Evolutionary conservation across 2,888 invertebrate species (phyloP), one percentile per base, ranked within the genome.

Genomic region (Subacronicta megacephala): DNA sequence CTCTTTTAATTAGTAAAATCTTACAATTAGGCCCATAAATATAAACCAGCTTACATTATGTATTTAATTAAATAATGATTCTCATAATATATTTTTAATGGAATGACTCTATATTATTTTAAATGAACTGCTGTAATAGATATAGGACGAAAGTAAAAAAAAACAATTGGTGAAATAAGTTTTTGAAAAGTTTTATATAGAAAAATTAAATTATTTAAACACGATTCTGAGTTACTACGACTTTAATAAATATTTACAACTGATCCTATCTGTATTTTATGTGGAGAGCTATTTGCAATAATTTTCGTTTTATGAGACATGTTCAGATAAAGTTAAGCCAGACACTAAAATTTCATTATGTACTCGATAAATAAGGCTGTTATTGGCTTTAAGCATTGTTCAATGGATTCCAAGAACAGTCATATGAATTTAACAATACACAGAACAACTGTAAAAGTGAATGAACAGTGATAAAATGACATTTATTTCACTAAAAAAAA

Each of bases 21-120:
- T 61, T 77, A 72, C 17, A 58, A 10, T 71, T 80, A 80, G 80
- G 80, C 80, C 80, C 46, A 49, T 67, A 61, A 60, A 41, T 63
- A 65, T 51, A 68, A 52, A 64, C 64, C 46, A 44, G 35, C 62
- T 45, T 58, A 64, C 42, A 31, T 53, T 60, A 70, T 15, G 23
- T 64, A 44, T 56, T 45, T 45, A 51, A 67, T 49, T n/a, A 56
- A 26, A 65, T 37, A 59, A 54, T 70, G 64, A 75, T 49, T 67
- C 54, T 49, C 61, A 66, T 53, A n/a, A 44, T 58, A 50, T 61
- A 60, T 41, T 59, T 47, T 1, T 20, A n/a, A 60, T 68, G 76
- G 78, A 78, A 78, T 78, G 77, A 76, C 68, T 71, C 46, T 73
- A 76, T 57, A 60, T 47, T 42, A 43, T 54, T 45, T 40, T 54